These are phyloP conservation scores for Mythimna pallens DNA, from an alignment of 2,888 invertebrate genomes.

Conservation along the genomic window DNA sequence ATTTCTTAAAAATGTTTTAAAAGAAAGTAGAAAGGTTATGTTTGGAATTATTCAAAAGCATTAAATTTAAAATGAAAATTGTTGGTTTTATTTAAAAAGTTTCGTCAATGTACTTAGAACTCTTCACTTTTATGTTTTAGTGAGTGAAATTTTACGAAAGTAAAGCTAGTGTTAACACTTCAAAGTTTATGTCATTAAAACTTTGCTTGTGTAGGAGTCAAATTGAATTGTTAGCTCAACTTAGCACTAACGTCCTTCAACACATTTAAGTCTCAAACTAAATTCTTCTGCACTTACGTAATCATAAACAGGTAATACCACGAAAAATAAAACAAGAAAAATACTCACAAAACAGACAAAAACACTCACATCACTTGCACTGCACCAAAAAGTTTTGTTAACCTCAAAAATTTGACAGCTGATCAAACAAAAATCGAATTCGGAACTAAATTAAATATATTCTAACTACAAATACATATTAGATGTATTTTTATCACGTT, in stretches of 20 bases:
- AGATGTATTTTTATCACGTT: constrained; percentile 45
- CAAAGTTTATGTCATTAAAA: constrained; percentile 24
- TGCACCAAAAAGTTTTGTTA: constrained; percentile 56
- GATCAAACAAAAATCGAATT: constrained; percentile 67
- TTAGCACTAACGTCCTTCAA: constrained; percentile 16
- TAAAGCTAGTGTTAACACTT: constrained; percentile 2
- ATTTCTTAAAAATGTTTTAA: constrained; percentile 27
- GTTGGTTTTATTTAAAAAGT: not conserved
- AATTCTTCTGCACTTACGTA: constrained; percentile 55
- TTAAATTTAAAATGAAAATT: not conserved
- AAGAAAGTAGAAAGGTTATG: constrained; percentile 25
- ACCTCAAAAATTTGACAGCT: constrained; percentile 74
- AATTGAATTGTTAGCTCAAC: not conserved
- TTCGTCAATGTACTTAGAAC: constrained; percentile 4
- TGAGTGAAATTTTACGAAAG: constrained; percentile 19
- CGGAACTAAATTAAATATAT: constrained; percentile 28
- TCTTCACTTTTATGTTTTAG: constrained; percentile 8
- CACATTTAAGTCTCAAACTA: constrained; percentile 14
- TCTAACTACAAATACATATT: constrained; percentile 56
- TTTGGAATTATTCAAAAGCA: constrained; percentile 9
- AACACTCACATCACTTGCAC: constrained; percentile 55
- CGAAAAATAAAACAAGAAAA: constrained; percentile 30
- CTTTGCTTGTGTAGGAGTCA: not conserved
- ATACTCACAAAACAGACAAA: constrained; percentile 54
- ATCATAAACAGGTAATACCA: constrained; percentile 52